Base-by-base conservation (phyloP, 2,113 vertebrate genomes). In the Arothron firmamentum region DNA sequence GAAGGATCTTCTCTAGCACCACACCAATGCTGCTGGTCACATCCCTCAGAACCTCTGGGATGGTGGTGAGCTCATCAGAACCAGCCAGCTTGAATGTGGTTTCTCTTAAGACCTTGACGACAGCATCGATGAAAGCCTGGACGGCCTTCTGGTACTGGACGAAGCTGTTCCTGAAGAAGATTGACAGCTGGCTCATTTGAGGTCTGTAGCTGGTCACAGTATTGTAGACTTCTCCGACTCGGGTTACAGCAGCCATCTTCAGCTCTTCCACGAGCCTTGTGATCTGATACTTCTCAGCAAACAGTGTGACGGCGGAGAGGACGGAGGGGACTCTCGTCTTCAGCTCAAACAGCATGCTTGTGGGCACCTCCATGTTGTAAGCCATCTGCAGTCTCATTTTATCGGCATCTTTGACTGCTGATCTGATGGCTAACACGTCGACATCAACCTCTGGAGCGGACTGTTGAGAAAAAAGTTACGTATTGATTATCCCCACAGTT, bases 61-160 rank as follows among this genome's bases (percentile, higher is more conserved):
- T 74, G 20, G 92, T 94, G 53, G 87, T 91, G 21, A 69, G 77
- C 23, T 83, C 63, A 4, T 81, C 68, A 51, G 89, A 78, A 2
- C 92, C 92, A 57, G 92, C 92, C 14, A 96, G 53, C 56, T 87
- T 89, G 71, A 95, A 90, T 70, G 75, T 88, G 50, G 89, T 92
- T 53, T 85, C 87, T 53, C 86, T 93, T 60, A 96, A 65, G 70
- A 93, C 85, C 61, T 88, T 85, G 45, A 92, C 77, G 25, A 82
- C 66, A 19, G 90, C 88, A 67, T 94, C 89, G 77, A 93, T 79
- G 4, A 93, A 41, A 2, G 38, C 71, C 45, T 88, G 90, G 65
- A 91, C 48, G 56, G 42, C 90, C 55, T 74, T 79, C 25, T 90
- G 89, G 46, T 85, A 93, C 42, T 87, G 74, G 23, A 82, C 83